phyloP scores from a whole-genome alignment of 2,113 vertebrate species.

The Pandion haliaetus region DNA sequence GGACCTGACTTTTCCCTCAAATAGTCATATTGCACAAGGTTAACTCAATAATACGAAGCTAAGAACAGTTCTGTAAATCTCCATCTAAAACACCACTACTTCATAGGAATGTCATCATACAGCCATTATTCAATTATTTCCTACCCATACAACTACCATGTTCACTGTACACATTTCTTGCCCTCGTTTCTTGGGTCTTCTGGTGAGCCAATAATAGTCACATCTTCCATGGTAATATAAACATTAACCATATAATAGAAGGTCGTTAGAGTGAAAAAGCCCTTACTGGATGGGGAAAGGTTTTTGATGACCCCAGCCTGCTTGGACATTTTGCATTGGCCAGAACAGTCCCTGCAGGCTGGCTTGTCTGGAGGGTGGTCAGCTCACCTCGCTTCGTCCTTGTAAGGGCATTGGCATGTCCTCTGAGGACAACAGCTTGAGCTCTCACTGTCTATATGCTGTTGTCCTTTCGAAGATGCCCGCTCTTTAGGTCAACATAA shows the following conservation, averaged over 20 bases:
- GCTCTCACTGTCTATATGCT: neutral
- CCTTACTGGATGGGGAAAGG: neutral
- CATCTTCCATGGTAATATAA: neutral
- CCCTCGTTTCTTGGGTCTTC: neutral
- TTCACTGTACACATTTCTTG: neutral
- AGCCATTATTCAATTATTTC: neutral
- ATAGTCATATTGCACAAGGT: constrained; percentile 10
- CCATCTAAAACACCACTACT: neutral
- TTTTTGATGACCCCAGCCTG: neutral
- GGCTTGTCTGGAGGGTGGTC: neutral
- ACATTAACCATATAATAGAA: neutral
- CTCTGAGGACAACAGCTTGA: neutral
- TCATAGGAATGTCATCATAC: neutral
- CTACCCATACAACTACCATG: neutral
- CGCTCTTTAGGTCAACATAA: neutral
- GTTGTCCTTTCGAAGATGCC: neutral
- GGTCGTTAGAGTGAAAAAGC: neutral
- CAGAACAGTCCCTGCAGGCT: neutral
- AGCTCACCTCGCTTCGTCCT: fast-evolving
- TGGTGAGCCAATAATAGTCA: neutral
- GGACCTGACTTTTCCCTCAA: constrained; percentile 15
- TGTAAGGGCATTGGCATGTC: neutral
- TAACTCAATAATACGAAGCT: constrained; percentile 21
- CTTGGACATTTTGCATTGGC: neutral
- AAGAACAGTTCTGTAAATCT: neutral